Conservation (phyloP, 2,113 vertebrate genomes). For the Phodopus roborovskii region DNA sequence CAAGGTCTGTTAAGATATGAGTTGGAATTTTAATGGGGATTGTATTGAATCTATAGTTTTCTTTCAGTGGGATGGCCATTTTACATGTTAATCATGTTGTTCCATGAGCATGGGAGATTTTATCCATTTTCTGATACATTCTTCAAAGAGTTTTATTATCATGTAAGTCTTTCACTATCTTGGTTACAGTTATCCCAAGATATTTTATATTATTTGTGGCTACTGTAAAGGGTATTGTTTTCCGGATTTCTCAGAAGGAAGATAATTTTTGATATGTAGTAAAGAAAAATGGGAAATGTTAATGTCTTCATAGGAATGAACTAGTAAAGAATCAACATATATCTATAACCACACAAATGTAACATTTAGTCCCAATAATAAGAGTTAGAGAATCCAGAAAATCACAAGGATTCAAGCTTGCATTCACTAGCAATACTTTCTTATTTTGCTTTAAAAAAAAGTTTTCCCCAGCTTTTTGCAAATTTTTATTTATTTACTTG, state of each 20-base stretch:
- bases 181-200: too few species aligned
- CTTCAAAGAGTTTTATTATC: too few species aligned
- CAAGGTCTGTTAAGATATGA: too few species aligned
- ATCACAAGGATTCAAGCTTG: neutral
- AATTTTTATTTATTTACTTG: neutral
- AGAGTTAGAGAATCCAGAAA: neutral
- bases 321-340: neutral
- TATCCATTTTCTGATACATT: too few species aligned
- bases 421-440: neutral
- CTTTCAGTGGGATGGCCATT: too few species aligned
- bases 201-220: too few species aligned
- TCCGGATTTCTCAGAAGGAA: neutral
- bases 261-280: neutral
- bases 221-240: too few species aligned
- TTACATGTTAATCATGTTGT: too few species aligned
- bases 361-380: neutral
- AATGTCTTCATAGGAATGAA: neutral
- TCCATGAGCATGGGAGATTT: too few species aligned
- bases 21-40: too few species aligned
- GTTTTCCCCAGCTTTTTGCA: neutral
- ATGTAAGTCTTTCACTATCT: too few species aligned
- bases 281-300: neutral
- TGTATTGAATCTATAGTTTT: too few species aligned
- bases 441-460: neutral
- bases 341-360: neutral